These are phyloP conservation scores for Odobenus rosmarus DNA, from an alignment of 2,113 vertebrate species.

Conservation along the genomic window DNA sequence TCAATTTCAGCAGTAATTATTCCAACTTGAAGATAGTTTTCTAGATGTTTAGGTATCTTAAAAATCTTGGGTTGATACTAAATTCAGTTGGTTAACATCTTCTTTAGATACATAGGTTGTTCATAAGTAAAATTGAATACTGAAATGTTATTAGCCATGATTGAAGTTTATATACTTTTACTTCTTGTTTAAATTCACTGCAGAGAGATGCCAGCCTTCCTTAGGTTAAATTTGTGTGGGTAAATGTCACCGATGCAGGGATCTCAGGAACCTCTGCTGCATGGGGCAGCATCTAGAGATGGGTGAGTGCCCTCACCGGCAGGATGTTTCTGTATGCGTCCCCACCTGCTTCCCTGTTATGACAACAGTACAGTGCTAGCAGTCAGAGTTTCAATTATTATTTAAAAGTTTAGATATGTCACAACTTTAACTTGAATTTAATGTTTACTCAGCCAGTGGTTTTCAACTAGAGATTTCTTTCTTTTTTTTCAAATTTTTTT, in stretches of 20 bases:
- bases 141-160: not conserved
- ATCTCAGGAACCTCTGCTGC: not conserved
- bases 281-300: not conserved
- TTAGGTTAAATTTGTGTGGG: not conserved
- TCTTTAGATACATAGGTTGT: not conserved
- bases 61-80: not conserved
- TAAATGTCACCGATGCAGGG: not conserved
- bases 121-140: not conserved
- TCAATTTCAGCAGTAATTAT: not conserved
- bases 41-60: not conserved
- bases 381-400: not conserved
- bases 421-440: not conserved
- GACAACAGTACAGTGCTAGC: not conserved
- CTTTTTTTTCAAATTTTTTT: no score
- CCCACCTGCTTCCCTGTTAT: not conserved
- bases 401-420: not conserved
- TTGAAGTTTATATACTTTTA: not conserved
- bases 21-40: not conserved
- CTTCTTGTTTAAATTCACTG: not conserved
- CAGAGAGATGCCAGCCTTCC: not conserved
- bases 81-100: not conserved
- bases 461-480: not conserved
- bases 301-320: accelerated
- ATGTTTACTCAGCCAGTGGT: not conserved
- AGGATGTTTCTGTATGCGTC: not conserved